Percentiles rank a stretch among this genome's conserved stretches.
phyloP scores from a whole-genome alignment of 2,888 invertebrate species.

The Alviniconcha strummeri region DNA sequence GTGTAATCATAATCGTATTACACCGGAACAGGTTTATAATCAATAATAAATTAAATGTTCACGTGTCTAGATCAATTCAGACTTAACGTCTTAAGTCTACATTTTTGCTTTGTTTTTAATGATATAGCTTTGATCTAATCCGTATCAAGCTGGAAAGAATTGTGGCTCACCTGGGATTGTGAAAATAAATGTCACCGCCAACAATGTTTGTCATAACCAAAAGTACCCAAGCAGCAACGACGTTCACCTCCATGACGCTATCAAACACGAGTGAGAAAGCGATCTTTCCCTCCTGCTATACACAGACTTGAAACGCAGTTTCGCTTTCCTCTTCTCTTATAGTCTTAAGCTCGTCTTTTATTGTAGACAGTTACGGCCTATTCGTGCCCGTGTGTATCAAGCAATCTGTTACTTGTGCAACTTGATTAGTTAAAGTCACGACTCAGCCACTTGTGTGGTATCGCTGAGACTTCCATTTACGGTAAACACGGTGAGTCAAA shows the following conservation, averaged over 20 bases:
- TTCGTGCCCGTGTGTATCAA: no score
- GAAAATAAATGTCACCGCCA: conserved; percentile 62
- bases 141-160: no score
- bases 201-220: background rate
- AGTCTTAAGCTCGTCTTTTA: background rate
- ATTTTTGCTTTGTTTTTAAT: no score
- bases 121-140: no score
- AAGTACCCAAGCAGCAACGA: background rate
- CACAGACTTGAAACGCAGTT: background rate
- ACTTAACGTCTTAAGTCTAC: no score
- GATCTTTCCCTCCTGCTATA: background rate
- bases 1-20: no score
- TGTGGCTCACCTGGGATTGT: conserved; percentile 63
- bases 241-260: background rate
- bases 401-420: no score
- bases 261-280: no score
- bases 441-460: background rate
- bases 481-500: background rate
- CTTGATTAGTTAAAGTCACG: background rate
- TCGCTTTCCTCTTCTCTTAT: background rate
- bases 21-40: no score
- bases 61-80: no score
- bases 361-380: no score
- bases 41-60: no score
- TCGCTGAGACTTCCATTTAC: background rate